A percentile compares a stretch with the other conserved stretches of the same genome.
Evolutionary conservation across 2,888 invertebrate genomes (phyloP).

Genomic region (Druceiella hillmani): DNA sequence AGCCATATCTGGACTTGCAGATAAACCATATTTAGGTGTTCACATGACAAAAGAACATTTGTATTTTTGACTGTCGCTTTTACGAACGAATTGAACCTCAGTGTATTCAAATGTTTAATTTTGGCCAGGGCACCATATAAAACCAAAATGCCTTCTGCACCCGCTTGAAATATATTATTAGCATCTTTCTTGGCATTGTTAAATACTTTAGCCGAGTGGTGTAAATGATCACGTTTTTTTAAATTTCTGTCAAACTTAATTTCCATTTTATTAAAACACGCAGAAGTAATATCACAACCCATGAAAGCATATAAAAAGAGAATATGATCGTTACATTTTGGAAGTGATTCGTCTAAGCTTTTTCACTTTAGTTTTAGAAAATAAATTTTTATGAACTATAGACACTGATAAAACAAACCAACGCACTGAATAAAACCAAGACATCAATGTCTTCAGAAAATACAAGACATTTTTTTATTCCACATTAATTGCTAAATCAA

Average conservation of each 20-base stretch:
- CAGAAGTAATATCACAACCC: no score
- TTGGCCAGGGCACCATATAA: constrained; percentile 2
- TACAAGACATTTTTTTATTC: constrained; percentile 10
- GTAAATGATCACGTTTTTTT: constrained; percentile 14
- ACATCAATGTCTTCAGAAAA: constrained; percentile 12
- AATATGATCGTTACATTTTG: constrained; percentile 8
- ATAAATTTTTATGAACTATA: no score
- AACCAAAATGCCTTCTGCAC: constrained; percentile 7
- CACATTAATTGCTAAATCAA: no score
- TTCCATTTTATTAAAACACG: constrained; percentile 1
- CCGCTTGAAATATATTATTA: constrained; percentile 8
- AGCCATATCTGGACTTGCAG: no score
- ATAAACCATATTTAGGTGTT: no score
- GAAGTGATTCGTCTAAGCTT: constrained; percentile 4
- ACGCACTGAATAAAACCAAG: constrained; percentile 11
- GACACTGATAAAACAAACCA: constrained; percentile 10
- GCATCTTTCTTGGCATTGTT: constrained; percentile 7
- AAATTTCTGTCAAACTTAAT: constrained; percentile 2
- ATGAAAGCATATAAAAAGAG: no score
- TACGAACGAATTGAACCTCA: constrained; percentile 5
- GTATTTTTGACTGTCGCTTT: constrained; percentile 4
- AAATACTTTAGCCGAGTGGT: constrained; percentile 6
- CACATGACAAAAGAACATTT: no score
- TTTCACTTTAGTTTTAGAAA: constrained; percentile 13
- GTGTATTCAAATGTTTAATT: constrained; percentile 3